These are phyloP conservation scores for Spinus olivaceus DNA, from an alignment of 2,797 vertebrate genomes.

Conservation along the genomic window DNA sequence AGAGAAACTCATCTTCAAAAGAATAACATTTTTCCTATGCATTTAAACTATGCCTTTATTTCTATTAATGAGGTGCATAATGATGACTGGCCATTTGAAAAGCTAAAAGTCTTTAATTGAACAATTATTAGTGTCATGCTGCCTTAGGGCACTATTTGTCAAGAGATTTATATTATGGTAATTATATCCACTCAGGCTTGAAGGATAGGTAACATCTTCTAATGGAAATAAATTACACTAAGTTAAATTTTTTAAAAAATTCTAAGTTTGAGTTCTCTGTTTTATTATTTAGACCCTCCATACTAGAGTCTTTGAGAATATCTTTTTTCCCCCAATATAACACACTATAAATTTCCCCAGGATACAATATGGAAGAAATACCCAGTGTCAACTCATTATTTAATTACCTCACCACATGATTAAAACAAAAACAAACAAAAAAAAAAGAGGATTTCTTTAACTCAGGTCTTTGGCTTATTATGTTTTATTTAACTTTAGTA, in stretches of 20 bases:
- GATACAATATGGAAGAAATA: not conserved
- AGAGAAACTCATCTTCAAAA: constrained; percentile 55
- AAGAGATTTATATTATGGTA: constrained; percentile 80
- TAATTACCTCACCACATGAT: not conserved
- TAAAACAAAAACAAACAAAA: not conserved
- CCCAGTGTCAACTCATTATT: not conserved
- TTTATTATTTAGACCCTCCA: constrained; percentile 23
- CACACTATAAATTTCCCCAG: not conserved
- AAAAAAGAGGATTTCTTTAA: not conserved
- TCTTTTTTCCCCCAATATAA: not conserved
- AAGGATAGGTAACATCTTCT: constrained; percentile 81
- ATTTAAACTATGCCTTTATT: constrained; percentile 62
- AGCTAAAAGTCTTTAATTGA: constrained; percentile 78
- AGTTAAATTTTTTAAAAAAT: not conserved
- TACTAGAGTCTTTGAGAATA: not conserved
- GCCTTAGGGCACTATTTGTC: constrained; percentile 79
- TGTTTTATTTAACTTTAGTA: not conserved
- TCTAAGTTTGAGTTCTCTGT: constrained; percentile 32
- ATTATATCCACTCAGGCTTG: constrained; percentile 82
- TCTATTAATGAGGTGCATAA: constrained; percentile 69
- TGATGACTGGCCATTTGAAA: constrained; percentile 73
- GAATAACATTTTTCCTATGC: constrained; percentile 60
- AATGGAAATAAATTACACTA: constrained; percentile 76
- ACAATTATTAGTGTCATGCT: constrained; percentile 78
- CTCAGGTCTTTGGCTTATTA: not conserved